These are phyloP conservation scores for Semaprochilodus insignis DNA, from an alignment of 2,797 vertebrate genomes.

Conservation along the genomic window DNA sequence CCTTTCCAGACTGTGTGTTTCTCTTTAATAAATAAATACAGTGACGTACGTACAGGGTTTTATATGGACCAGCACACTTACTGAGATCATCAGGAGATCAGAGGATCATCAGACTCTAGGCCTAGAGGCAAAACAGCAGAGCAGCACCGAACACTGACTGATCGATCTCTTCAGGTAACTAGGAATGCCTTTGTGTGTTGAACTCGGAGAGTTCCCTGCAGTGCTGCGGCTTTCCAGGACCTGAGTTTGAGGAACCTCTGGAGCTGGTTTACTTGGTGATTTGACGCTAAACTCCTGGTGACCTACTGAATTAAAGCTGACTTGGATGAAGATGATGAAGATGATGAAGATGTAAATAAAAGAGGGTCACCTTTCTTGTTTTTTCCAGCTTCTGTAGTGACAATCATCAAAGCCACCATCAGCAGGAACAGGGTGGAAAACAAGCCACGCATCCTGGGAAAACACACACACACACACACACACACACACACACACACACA, in stretches of 20 bases:
- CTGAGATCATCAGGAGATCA: neutral
- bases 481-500: neutral
- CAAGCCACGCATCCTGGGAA: constrained; percentile 82
- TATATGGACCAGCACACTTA: too few relatives aligned
- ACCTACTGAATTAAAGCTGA: neutral
- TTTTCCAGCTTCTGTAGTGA: constrained; percentile 79
- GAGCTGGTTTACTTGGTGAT: neutral
- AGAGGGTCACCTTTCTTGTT: constrained; percentile 83
- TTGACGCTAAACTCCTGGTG: neutral
- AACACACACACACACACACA: constrained; percentile 13
- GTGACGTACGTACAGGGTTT: too few relatives aligned
- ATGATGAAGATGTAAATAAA: neutral
- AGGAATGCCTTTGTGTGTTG: neutral
- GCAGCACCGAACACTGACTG: neutral
- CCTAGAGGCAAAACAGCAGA: neutral
- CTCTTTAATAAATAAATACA: too few relatives aligned
- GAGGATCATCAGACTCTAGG: neutral
- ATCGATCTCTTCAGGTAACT: neutral
- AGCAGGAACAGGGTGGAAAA: constrained; percentile 75
- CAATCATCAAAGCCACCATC: constrained; percentile 76
- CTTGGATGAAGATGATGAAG: too few relatives aligned
- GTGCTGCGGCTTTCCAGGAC: neutral
- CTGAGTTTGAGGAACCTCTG: neutral
- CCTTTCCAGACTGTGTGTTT: too few relatives aligned
- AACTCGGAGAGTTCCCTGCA: neutral